These are phyloP conservation scores for Forficula auricularia DNA, from an alignment of 1,140 invertebrate species.

Conservation along the genomic window DNA sequence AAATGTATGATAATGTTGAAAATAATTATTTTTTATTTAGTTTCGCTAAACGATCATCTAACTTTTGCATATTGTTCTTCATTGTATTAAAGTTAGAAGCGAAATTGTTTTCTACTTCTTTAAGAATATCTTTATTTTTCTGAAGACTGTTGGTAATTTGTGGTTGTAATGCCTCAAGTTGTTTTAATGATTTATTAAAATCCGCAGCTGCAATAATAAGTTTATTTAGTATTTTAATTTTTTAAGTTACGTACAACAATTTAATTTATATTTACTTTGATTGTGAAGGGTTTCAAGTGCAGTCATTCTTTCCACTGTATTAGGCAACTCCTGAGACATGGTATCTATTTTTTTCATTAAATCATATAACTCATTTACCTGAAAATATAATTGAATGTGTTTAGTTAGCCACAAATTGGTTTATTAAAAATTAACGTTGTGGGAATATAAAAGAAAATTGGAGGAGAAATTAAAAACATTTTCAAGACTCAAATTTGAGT, in stretches of 20 bases:
- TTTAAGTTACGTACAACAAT: neutral
- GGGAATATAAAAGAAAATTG: neutral
- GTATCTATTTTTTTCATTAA: slow-evolving; percentile 67
- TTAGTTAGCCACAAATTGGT: neutral
- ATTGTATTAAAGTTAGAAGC: slow-evolving; percentile 54
- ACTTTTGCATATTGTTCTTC: slow-evolving; percentile 50
- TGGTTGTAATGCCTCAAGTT: slow-evolving; percentile 63
- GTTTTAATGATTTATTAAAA: slow-evolving; percentile 64
- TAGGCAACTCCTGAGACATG: slow-evolving; percentile 53
- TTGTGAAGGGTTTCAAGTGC: slow-evolving; percentile 71
- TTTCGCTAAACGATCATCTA: slow-evolving; percentile 51
- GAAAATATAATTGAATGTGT: slow-evolving; percentile 18
- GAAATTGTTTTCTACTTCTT: slow-evolving; percentile 64
- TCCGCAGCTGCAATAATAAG: slow-evolving; percentile 49
- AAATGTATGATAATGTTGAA: no score
- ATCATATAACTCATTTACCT: slow-evolving; percentile 73
- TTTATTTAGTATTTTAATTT: neutral
- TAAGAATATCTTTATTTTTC: slow-evolving; percentile 57
- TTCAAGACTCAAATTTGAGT: no score
- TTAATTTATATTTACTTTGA: slow-evolving; percentile 46
- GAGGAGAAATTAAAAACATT: neutral
- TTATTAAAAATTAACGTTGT: neutral
- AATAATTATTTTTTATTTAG: slow-evolving; percentile 26
- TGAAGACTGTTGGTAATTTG: slow-evolving; percentile 52
- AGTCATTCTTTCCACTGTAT: slow-evolving; percentile 66